phyloP scores from a whole-genome alignment of 2,113 vertebrate species.

The Dipodomys spectabilis region DNA sequence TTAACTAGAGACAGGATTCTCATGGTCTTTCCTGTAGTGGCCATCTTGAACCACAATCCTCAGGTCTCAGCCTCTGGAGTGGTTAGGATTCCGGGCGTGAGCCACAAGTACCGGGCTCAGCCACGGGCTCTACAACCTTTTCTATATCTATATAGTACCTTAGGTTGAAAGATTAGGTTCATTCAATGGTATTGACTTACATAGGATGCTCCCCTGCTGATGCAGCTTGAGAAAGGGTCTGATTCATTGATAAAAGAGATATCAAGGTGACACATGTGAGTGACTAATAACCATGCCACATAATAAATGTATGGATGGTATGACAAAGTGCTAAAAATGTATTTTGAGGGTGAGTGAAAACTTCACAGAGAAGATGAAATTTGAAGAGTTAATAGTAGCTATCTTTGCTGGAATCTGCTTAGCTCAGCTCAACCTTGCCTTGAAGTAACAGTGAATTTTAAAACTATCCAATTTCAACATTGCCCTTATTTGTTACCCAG shows the following conservation, averaged over 20 bases:
- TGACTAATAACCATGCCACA: background rate
- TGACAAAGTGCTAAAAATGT: background rate
- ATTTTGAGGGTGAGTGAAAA: background rate
- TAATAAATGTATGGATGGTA: background rate
- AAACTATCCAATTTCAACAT: background rate
- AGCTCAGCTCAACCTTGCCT: background rate
- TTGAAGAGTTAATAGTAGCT: background rate
- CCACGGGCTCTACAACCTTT: background rate
- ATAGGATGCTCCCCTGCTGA: fast-evolving
- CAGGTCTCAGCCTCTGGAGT: too few relatives aligned
- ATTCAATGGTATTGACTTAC: background rate
- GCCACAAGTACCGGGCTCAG: background rate
- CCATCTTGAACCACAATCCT: too few relatives aligned
- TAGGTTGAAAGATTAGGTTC: background rate
- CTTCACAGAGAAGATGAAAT: background rate
- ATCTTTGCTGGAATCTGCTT: background rate
- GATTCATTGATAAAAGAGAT: background rate
- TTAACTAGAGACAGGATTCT: too few relatives aligned
- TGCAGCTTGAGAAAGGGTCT: background rate
- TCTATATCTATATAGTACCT: background rate
- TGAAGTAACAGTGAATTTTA: background rate
- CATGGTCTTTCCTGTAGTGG: too few relatives aligned
- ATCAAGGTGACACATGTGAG: background rate
- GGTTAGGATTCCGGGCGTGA: too few relatives aligned
- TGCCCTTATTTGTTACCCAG: background rate